Conservation (phyloP, 1,140 invertebrate species). For the Mizuhopecten yessoensis region DNA sequence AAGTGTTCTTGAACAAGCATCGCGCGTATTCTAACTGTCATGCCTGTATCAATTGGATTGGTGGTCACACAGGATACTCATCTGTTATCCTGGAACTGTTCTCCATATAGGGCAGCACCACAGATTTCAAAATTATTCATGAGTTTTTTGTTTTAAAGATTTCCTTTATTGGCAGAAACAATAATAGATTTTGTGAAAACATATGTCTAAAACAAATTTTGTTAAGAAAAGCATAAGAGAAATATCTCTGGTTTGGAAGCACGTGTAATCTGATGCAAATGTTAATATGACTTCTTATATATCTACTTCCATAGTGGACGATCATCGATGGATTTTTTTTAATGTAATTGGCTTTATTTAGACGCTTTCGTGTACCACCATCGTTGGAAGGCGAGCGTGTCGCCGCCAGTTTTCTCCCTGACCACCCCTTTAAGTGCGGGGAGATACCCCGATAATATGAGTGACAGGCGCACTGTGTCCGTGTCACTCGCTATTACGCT, state of each 20-base stretch:
- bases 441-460: background rate
- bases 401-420: background rate
- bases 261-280: too few relatives aligned
- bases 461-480: background rate
- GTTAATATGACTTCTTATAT: too few relatives aligned
- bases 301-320: too few relatives aligned
- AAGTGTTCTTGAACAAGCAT: background rate
- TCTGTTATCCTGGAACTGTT: background rate
- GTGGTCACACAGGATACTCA: background rate
- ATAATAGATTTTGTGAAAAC: background rate
- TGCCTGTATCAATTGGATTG: background rate
- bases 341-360: too few relatives aligned
- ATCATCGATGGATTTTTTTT: too few relatives aligned
- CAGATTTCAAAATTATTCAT: background rate
- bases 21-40: background rate
- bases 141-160: background rate
- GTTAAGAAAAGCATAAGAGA: too few relatives aligned
- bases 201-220: background rate
- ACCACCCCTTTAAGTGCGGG: slow-evolving; percentile 10
- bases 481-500: slow-evolving; percentile 31
- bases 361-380: too few relatives aligned
- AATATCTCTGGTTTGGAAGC: too few relatives aligned
- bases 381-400: background rate
- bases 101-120: background rate
- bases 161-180: background rate